These are phyloP conservation scores for Erithacus rubecula DNA, from an alignment of 2,797 vertebrate species.

Conservation along the genomic window DNA sequence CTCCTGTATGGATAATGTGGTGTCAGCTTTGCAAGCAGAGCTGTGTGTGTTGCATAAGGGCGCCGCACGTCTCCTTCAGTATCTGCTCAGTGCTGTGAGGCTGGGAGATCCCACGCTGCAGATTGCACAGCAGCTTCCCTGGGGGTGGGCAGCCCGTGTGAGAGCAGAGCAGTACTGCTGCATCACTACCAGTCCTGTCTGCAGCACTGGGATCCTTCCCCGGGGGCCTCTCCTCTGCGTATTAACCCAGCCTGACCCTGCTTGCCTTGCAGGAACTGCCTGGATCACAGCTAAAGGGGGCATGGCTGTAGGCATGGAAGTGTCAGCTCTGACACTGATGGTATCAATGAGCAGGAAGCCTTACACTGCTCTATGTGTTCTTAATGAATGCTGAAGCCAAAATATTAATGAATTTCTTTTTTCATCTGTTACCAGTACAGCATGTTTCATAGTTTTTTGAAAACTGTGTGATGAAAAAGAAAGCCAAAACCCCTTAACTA, in stretches of 20 bases:
- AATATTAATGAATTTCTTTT: background rate
- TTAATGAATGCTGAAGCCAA: background rate
- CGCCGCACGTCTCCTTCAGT: background rate
- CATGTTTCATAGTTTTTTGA: slow-evolving; percentile 8
- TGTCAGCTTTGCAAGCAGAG: background rate
- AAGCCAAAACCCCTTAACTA: background rate
- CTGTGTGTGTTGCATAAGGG: background rate
- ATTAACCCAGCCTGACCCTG: slow-evolving; percentile 41
- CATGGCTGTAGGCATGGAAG: slow-evolving; percentile 14
- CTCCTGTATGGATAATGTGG: background rate
- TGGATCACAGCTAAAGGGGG: slow-evolving; percentile 4
- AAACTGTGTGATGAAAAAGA: background rate
- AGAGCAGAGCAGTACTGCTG: slow-evolving; percentile 2
- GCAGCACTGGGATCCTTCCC: slow-evolving; percentile 1
- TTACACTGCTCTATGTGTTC: background rate
- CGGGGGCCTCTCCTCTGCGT: background rate
- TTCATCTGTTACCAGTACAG: background rate
- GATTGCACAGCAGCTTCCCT: background rate
- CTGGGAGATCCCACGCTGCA: background rate
- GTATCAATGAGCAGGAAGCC: slow-evolving; percentile 7
- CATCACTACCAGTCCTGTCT: background rate
- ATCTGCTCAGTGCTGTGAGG: background rate
- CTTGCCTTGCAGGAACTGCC: slow-evolving; percentile 29
- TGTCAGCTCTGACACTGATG: slow-evolving; percentile 17
- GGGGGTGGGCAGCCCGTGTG: background rate